Evolutionary conservation across 2,888 invertebrate genomes (phyloP), one percentile per base, ranked within the genome.

Genomic region (Nysson spinosus): DNA sequence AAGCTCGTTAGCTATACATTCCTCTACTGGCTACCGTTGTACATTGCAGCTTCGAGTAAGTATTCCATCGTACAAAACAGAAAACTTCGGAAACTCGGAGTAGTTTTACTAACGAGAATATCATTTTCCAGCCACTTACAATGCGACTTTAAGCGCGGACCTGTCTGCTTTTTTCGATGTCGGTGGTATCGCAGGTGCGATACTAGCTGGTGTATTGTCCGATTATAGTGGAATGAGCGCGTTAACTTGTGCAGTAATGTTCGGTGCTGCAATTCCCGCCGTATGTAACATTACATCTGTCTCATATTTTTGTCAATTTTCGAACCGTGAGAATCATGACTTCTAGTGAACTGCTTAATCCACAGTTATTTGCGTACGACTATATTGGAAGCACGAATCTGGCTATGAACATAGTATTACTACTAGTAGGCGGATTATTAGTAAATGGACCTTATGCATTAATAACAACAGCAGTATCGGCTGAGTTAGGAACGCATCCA

Each of bases 1-100:
- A 99, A 99, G 88, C 91, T 98, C 30, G 98, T 98, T 81, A 96
- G 96, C 86, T 98, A 99, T 85, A 98, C 98, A 60, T 98, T 98
- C 89, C 91, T 98, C 43, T 98, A 95, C 86, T 99, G 98, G 98
- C 89, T 99, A 82, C 98, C 98, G 16, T 87, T 93, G 3, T 98
- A 97, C 82, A 96, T 99, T 60, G 92, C 93, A 65, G 90, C 91
- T 40, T 93, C 95, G 37, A 94, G 96, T 96, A 87, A 93, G 94
- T 91, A 77, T 52, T 17, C n/a, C n/a, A n/a, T n/a, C n/a, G n/a
- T n/a, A n/a, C n/a, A n/a, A n/a, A n/a, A n/a, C n/a, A n/a, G n/a
- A n/a, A n/a, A n/a, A n/a, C n/a, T n/a, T n/a, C n/a, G n/a, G n/a
- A n/a, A n/a, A n/a, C n/a, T n/a, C n/a, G n/a, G n/a, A n/a, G n/a